Evolutionary conservation across 2,113 vertebrate genomes (phyloP).

Genomic region (Vulpes vulpes): DNA sequence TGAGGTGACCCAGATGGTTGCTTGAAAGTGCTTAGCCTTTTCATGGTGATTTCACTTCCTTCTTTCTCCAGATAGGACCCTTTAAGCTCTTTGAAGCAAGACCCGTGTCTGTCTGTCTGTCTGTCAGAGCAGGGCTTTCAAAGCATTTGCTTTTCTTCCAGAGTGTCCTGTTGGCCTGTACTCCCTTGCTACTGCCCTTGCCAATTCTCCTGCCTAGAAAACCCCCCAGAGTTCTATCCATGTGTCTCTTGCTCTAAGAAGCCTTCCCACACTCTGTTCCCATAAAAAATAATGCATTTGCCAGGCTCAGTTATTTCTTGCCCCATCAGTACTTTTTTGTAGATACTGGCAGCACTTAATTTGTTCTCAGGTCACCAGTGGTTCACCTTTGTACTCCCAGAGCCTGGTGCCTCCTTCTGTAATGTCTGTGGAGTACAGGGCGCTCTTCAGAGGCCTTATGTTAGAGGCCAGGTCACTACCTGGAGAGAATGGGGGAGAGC

Average conservation of each 20-base stretch:
- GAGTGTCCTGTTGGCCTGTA: neutral
- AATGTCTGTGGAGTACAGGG: neutral
- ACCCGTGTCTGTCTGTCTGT: neutral
- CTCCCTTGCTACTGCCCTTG: neutral
- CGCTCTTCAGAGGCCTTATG: neutral
- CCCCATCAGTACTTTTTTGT: neutral
- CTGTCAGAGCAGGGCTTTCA: neutral
- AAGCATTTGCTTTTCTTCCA: neutral
- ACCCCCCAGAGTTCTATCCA: neutral
- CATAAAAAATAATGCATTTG: conserved; percentile 7
- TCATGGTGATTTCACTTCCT: conserved; percentile 70
- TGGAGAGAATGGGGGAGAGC: neutral
- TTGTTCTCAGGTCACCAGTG: neutral
- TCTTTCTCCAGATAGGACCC: conserved; percentile 57
- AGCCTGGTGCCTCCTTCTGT: neutral
- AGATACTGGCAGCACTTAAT: neutral
- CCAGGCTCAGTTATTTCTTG: neutral
- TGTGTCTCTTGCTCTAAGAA: neutral
- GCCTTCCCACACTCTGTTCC: neutral
- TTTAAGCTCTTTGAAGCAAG: neutral
- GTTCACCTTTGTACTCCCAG: neutral
- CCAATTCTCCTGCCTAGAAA: neutral
- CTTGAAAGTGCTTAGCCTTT: neutral
- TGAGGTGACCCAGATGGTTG: neutral
- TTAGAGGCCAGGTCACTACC: neutral